These are phyloP conservation scores for Phytoseiulus persimilis DNA, from an alignment of 2,888 invertebrate species.

Conservation along the genomic window DNA sequence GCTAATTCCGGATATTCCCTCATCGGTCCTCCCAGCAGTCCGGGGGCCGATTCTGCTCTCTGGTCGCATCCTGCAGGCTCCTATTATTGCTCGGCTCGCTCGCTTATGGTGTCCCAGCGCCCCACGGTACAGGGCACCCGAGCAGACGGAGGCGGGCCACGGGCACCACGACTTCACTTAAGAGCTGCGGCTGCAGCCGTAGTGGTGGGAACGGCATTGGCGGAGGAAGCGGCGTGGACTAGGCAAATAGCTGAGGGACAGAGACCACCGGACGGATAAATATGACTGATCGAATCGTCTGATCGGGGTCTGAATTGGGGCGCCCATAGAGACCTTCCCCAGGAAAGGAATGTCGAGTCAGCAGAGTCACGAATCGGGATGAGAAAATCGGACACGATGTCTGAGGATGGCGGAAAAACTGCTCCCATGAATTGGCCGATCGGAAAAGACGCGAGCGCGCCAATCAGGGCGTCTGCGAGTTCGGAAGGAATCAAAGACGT, in stretches of 20 bases:
- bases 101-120: neutral
- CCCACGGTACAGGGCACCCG: neutral
- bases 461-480: no score
- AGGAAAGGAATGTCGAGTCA: neutral
- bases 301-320: neutral
- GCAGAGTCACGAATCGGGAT: neutral
- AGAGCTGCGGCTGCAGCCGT: neutral
- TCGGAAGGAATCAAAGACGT: no score
- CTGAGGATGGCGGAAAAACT: no score
- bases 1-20: conserved; percentile 5
- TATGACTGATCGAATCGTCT: neutral
- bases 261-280: neutral
- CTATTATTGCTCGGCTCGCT: neutral
- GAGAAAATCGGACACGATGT: neutral
- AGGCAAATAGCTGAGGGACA: neutral
- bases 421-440: no score
- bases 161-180: neutral
- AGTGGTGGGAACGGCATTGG: neutral
- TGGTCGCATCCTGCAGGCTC: neutral
- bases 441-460: no score
- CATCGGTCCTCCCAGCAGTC: neutral
- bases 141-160: neutral
- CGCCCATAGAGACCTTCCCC: neutral
- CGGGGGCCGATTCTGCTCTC: neutral
- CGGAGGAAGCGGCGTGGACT: neutral